Base-by-base conservation (phyloP, 2,113 vertebrate genomes). In the Girardinichthys multiradiatus region DNA sequence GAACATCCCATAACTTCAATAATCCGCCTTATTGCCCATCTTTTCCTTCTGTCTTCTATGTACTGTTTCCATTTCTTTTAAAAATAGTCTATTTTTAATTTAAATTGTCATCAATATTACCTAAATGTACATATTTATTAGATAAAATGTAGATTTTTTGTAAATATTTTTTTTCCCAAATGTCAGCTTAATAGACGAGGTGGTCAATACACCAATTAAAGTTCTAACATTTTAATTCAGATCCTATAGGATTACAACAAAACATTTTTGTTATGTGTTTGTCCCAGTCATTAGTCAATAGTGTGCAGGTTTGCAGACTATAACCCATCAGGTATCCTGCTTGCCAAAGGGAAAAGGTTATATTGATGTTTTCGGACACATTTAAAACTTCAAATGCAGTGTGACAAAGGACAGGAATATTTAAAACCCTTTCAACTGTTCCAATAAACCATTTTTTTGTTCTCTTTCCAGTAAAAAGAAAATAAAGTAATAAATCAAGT, bases 1-100 rank as follows among this genome's bases (percentile, higher is more conserved):
- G 45, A 68, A 57, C 65, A 68, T 45, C 42, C 19, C 31, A 11
- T n/a, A n/a, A 67, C 45, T 33, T 28, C 29, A 17, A 30, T 65
- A 37, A 28, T 45, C 64, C 26, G 31, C 42, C 24, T 19, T 27
- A 15, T 28, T 65, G 15, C 28, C 14, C 1, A 26, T 28, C 21
- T 29, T 29, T 28, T 4, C n/a, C 31, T 51, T n/a, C 9, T 9
- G 17, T 51, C 48, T 10, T 10, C 48, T 51, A 7, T 54, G 48
- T 54, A 11, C 8, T 54, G 8, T n/a, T n/a, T 24, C 1, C 48
- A n/a, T n/a, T 8, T 54, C n/a, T n/a, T 39, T 10, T 9, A 21
- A 7, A 51, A 51, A 51, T 24, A 51, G 21, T 51, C 21, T 51
- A 51, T 51, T 5, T 54, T 54, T n/a, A 54, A 8, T 1, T n/a